phyloP scores from a whole-genome alignment of 2,888 invertebrate genomes.

The Labia minor region DNA sequence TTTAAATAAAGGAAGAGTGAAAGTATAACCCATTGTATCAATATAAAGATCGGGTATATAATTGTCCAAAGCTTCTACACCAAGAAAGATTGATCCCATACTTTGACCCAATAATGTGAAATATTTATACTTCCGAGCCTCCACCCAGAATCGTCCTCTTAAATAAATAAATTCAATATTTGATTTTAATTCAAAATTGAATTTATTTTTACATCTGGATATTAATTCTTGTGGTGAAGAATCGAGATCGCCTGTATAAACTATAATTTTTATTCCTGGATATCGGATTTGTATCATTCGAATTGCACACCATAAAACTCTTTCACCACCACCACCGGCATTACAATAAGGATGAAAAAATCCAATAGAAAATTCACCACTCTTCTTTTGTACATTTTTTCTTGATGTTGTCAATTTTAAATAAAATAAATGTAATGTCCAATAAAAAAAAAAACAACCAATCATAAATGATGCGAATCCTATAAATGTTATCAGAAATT shows the following conservation, averaged over 20 bases:
- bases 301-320: constrained; percentile 91
- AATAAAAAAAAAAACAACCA: no score
- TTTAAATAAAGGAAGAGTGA: constrained; percentile 85
- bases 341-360: constrained; percentile 99
- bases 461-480: no score
- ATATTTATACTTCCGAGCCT: constrained; percentile 73
- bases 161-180: constrained; percentile 72
- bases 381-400: background rate
- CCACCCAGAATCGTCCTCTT: constrained; percentile 61
- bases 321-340: constrained; percentile 95
- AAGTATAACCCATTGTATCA: constrained; percentile 92
- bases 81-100: constrained; percentile 75
- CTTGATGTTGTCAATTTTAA: background rate
- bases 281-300: constrained; percentile 65
- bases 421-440: no score
- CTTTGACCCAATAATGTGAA: constrained; percentile 88
- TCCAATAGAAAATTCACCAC: constrained; percentile 43
- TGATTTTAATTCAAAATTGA: constrained; percentile 1
- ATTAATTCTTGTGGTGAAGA: constrained; percentile 57
- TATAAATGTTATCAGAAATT: no score
- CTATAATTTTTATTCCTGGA: constrained; percentile 60
- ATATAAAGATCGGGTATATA: constrained; percentile 81
- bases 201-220: constrained; percentile 29
- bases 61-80: constrained; percentile 74
- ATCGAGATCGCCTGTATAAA: constrained; percentile 89